Evolutionary conservation across 2,797 vertebrate species (phyloP).

Genomic region (Triplophysa bombifrons): DNA sequence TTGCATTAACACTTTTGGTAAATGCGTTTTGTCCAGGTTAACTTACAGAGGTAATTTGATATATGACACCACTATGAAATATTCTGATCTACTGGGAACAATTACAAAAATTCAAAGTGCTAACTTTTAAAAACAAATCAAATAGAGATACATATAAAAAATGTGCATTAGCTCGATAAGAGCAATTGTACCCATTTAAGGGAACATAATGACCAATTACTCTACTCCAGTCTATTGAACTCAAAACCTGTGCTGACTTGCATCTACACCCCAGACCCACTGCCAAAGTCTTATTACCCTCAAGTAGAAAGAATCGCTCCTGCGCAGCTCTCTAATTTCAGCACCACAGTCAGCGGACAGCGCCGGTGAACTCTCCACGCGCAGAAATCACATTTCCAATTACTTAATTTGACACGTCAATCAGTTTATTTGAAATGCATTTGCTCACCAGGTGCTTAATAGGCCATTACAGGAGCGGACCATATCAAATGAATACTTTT

Average conservation of each 20-base stretch:
- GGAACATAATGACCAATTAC: conserved; percentile 28
- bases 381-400: not conserved
- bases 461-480: not conserved
- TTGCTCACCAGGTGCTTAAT: conserved; percentile 7
- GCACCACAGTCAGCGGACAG: conserved; percentile 43
- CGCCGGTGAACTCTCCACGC: not conserved
- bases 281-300: conserved; percentile 3
- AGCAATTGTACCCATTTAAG: conserved; percentile 11
- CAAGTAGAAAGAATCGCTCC: conserved; percentile 18
- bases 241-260: conserved; percentile 18
- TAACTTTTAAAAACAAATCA: too few relatives aligned
- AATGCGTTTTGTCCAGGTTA: too few relatives aligned
- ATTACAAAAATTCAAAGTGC: too few relatives aligned
- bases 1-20: too few relatives aligned
- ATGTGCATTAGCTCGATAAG: not conserved
- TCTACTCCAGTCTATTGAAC: conserved; percentile 28
- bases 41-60: too few relatives aligned
- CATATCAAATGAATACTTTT: not conserved
- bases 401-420: not conserved
- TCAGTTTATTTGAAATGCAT: not conserved
- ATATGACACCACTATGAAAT: too few relatives aligned
- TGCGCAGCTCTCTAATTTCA: conserved; percentile 31
- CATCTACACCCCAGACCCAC: conserved; percentile 11
- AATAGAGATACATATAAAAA: too few relatives aligned
- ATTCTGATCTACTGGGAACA: too few relatives aligned